Conservation (phyloP, 2,113 vertebrate species). For the Mellivora capensis region DNA sequence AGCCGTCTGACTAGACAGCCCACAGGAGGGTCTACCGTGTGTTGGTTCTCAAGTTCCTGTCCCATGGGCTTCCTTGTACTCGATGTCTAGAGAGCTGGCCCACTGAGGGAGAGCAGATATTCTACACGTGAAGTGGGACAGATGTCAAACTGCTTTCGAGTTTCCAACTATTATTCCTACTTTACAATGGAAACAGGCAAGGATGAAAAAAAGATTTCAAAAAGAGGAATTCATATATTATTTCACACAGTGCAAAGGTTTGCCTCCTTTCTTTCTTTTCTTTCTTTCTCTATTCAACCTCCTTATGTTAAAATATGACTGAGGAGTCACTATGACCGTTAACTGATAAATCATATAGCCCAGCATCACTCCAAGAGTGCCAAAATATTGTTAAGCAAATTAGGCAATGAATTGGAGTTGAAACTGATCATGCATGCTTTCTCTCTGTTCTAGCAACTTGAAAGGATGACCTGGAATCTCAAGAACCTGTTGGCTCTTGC, state of each 20-base stretch:
- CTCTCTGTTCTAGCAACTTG: neutral
- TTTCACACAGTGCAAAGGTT: neutral
- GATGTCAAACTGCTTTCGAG: neutral
- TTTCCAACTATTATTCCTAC: neutral
- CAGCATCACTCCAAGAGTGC: neutral
- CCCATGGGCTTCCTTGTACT: neutral
- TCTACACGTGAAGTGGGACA: too few species aligned
- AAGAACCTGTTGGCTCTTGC: neutral
- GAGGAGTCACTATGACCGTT: neutral
- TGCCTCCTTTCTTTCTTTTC: neutral
- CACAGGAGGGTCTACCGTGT: neutral
- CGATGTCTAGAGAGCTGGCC: too few species aligned
- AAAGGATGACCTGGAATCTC: neutral
- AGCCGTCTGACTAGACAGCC: neutral
- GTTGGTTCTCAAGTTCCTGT: neutral
- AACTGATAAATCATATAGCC: neutral
- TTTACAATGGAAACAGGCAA: neutral
- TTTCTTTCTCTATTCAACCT: neutral
- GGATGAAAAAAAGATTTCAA: neutral
- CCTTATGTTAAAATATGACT: conserved; percentile 9
- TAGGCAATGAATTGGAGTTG: neutral
- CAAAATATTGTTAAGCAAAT: neutral
- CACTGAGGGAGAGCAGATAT: fast-evolving
- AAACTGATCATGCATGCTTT: neutral
- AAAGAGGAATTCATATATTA: neutral